These are phyloP conservation scores for Caerostris darwini DNA, from an alignment of 1,140 invertebrate species.

Conservation along the genomic window DNA sequence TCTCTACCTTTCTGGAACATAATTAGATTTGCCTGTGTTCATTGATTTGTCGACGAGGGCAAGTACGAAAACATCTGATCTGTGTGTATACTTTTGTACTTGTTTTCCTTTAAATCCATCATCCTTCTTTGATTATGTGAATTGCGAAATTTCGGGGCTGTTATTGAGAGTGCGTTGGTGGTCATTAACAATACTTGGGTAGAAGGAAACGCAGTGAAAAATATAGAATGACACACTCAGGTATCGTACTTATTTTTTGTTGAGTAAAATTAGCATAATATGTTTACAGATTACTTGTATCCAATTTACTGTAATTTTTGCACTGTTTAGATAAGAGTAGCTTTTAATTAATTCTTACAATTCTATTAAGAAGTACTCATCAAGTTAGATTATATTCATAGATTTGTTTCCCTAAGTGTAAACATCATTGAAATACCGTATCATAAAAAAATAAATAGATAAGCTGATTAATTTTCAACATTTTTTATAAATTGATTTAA, in stretches of 20 bases:
- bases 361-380: too few relatives aligned
- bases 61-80: constrained; percentile 1
- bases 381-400: too few relatives aligned
- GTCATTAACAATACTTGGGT: constrained; percentile 46
- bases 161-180: constrained; percentile 59
- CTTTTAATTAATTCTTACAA: too few relatives aligned
- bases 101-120: constrained; percentile 21
- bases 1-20: neutral
- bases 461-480: too few relatives aligned
- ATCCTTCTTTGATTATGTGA: constrained; percentile 62
- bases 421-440: too few relatives aligned
- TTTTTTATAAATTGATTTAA: too few relatives aligned
- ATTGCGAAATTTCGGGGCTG: constrained; percentile 62
- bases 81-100: constrained; percentile 28
- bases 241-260: neutral
- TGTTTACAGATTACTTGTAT: too few relatives aligned
- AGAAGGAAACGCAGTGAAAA: constrained; percentile 3
- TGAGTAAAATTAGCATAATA: too few relatives aligned
- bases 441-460: too few relatives aligned
- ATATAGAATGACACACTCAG: constrained; percentile 21
- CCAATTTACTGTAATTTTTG: too few relatives aligned
- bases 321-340: too few relatives aligned
- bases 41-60: constrained; percentile 33
- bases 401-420: too few relatives aligned
- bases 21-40: neutral